phyloP scores from a whole-genome alignment of 2,888 invertebrate species.

The Asteroscopus sphinx region DNA sequence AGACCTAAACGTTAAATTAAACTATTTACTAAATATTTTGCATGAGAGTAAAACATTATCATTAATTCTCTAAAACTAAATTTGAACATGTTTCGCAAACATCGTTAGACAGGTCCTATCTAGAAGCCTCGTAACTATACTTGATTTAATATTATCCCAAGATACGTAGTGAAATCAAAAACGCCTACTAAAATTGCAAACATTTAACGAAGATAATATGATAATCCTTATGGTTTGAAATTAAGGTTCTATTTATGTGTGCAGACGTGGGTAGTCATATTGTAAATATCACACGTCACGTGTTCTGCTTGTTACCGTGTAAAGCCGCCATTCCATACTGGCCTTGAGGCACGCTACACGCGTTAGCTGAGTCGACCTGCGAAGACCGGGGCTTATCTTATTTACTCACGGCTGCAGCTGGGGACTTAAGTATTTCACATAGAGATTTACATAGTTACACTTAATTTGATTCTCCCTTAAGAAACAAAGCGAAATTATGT shows the following conservation, averaged over 20 bases:
- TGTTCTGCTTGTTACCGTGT: slow-evolving; percentile 35
- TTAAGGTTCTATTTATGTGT: slow-evolving; percentile 4
- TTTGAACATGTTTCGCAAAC: slow-evolving; percentile 22
- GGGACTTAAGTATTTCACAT: background rate
- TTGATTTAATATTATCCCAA: slow-evolving; percentile 37
- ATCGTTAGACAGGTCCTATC: slow-evolving; percentile 13
- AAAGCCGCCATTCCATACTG: slow-evolving; percentile 18
- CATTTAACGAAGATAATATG: background rate
- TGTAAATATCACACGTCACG: slow-evolving; percentile 30
- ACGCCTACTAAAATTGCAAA: slow-evolving; percentile 20
- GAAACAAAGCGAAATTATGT: too few relatives aligned
- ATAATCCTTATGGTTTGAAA: rapidly evolving
- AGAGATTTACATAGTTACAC: too few relatives aligned
- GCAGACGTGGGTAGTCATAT: slow-evolving; percentile 9
- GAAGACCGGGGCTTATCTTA: slow-evolving; percentile 12
- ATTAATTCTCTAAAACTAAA: slow-evolving; percentile 20
- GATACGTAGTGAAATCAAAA: slow-evolving; percentile 35
- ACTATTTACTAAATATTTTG: background rate
- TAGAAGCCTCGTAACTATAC: slow-evolving; percentile 33
- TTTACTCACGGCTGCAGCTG: slow-evolving; percentile 2
- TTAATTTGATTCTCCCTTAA: too few relatives aligned
- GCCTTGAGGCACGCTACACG: slow-evolving; percentile 19
- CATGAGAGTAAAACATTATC: slow-evolving; percentile 9
- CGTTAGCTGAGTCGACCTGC: slow-evolving; percentile 16
- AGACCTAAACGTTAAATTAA: background rate